phyloP scores from a whole-genome alignment of 92 coral and sea anemone species.

The Zoanthus solanderi region DNA sequence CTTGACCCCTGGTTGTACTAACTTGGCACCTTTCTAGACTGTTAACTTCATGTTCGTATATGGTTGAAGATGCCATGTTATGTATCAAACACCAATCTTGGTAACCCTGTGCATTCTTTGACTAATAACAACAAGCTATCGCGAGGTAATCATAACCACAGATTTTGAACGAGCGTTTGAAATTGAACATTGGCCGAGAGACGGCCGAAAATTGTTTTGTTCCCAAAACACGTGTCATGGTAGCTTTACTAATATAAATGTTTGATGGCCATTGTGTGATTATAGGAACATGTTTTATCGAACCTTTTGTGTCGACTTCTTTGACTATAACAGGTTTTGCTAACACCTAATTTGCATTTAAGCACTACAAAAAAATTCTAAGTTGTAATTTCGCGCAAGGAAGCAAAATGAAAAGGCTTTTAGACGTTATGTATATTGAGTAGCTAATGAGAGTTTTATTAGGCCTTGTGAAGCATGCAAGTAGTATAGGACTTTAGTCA shows the following conservation, averaged over 20 bases:
- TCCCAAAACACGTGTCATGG: slow-evolving; percentile 44
- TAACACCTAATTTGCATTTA: not conserved
- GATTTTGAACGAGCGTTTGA: not conserved
- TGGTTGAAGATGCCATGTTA: slow-evolving; percentile 13
- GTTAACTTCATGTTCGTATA: slow-evolving; percentile 28
- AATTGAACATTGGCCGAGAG: too few relatives aligned
- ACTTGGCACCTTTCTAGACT: slow-evolving; percentile 14
- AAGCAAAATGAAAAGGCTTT: not conserved
- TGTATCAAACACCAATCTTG: too few relatives aligned
- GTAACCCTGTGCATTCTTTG: not conserved
- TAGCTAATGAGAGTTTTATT: slow-evolving; percentile 37
- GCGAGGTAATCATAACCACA: not conserved
- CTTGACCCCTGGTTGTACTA: slow-evolving; percentile 26
- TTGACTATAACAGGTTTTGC: slow-evolving; percentile 39
- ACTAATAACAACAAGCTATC: too few relatives aligned
- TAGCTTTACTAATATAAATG: slow-evolving; percentile 18
- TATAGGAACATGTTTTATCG: not conserved
- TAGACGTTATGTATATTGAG: not conserved
- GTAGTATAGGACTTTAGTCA: not conserved
- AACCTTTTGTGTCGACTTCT: not conserved
- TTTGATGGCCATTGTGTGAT: slow-evolving; percentile 30
- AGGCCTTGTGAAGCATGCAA: slow-evolving; percentile 15
- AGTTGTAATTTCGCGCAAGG: not conserved
- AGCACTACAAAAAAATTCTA: not conserved
- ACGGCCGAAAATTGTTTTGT: slow-evolving; percentile 8